Percentiles rank a stretch among this genome's conserved stretches.
Evolutionary conservation across 1,140 invertebrate genomes (phyloP).

Genomic region (Pararge aegeria): DNA sequence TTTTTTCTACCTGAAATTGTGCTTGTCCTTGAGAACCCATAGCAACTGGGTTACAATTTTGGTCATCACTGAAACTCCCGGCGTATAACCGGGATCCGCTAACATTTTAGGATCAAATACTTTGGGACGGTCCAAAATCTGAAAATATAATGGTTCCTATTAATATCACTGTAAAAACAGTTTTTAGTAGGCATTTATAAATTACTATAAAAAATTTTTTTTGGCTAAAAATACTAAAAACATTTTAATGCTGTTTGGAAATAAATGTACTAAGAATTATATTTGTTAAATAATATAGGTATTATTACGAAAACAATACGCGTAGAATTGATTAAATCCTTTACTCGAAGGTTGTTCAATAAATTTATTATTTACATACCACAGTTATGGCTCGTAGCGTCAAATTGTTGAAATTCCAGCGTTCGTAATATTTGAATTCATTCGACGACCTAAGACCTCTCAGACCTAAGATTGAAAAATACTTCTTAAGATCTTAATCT

Average conservation of each 20-base stretch:
- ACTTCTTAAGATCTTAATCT: constrained; percentile 19
- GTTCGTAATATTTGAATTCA: constrained; percentile 60
- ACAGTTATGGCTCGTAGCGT: constrained; percentile 58
- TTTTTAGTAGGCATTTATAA: no score
- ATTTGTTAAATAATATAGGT: no score
- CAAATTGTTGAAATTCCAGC: constrained; percentile 66
- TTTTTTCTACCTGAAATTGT: constrained; percentile 55
- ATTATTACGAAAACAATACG: no score
- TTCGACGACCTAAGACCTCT: constrained; percentile 28
- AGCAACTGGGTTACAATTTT: constrained; percentile 52
- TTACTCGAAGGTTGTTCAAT: neutral
- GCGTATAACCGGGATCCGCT: constrained; percentile 42
- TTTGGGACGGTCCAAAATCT: constrained; percentile 51
- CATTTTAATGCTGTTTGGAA: no score
- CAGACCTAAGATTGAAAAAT: constrained; percentile 48
- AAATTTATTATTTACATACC: constrained; percentile 33
- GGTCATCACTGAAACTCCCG: constrained; percentile 59
- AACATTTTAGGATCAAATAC: constrained; percentile 50
- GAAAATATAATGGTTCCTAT: neutral
- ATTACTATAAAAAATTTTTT: no score
- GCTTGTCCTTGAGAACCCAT: constrained; percentile 46
- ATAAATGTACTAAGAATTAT: no score
- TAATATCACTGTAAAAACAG: neutral
- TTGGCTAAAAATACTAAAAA: no score
- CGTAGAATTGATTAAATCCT: neutral